These are phyloP conservation scores for Oriolus oriolus DNA, from an alignment of 2,113 vertebrate genomes.

Conservation along the genomic window DNA sequence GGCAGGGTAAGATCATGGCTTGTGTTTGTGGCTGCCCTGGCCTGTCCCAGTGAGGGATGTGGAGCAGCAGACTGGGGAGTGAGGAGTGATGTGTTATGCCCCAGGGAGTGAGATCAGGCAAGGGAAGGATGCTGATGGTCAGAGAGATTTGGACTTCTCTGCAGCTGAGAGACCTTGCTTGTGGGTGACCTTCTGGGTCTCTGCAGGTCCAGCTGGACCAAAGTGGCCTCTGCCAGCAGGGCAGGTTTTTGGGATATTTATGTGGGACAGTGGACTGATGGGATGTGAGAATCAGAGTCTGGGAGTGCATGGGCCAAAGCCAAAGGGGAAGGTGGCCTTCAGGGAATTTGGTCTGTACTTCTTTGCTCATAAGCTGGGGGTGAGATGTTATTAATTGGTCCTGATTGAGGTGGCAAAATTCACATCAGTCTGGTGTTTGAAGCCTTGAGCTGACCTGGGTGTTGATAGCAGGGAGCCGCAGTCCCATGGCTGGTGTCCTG, in stretches of 20 bases:
- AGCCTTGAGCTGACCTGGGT: neutral
- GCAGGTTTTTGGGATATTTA: neutral
- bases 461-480: neutral
- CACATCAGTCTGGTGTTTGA: neutral
- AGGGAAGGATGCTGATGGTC: neutral
- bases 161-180: neutral
- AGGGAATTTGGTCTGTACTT: neutral
- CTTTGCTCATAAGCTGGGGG: neutral
- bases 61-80: neutral
- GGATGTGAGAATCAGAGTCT: neutral
- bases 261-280: neutral
- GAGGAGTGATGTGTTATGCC: rapidly evolving
- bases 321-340: neutral
- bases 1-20: neutral
- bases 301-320: neutral
- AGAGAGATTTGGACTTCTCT: neutral
- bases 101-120: neutral
- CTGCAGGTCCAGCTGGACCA: neutral
- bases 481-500: neutral
- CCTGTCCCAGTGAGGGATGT: neutral
- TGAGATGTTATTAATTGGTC: neutral
- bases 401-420: neutral
- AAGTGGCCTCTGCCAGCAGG: neutral
- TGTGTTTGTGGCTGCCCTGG: neutral
- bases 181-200: neutral